Percentiles rank a stretch among this genome's conserved stretches.
phyloP scores from a whole-genome alignment of 2,113 vertebrate genomes.

The Austrofundulus limnaeus region DNA sequence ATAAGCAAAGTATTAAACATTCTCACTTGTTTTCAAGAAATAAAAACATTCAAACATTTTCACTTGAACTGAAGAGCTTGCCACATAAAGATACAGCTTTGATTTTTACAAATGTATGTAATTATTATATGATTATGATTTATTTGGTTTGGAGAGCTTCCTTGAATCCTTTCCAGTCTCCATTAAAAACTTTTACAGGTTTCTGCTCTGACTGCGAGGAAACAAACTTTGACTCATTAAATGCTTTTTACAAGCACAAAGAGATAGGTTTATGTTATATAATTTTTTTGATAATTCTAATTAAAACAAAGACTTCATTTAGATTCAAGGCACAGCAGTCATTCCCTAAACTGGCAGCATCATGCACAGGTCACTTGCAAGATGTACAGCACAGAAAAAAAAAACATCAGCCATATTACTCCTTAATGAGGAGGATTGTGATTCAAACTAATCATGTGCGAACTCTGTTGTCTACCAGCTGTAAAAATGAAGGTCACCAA shows the following conservation, averaged over 20 bases:
- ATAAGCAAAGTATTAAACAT: too few species aligned
- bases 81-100: too few species aligned
- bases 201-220: background rate
- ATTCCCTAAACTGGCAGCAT: slow-evolving; percentile 24
- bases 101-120: too few species aligned
- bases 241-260: background rate
- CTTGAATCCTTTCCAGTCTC: background rate
- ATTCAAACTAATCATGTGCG: slow-evolving; percentile 50
- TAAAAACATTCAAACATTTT: too few species aligned
- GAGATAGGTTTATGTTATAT: background rate
- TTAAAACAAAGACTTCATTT: slow-evolving; percentile 4
- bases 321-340: slow-evolving; percentile 3
- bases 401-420: slow-evolving; percentile 47
- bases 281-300: slow-evolving; percentile 1
- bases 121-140: background rate
- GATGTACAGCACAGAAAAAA: slow-evolving; percentile 45
- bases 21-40: too few species aligned
- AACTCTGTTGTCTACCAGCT: slow-evolving; percentile 37
- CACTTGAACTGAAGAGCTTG: too few species aligned
- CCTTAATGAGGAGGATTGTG: slow-evolving; percentile 52
- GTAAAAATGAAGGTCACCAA: slow-evolving; percentile 60
- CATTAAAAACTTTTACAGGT: background rate
- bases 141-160: background rate
- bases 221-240: slow-evolving; percentile 2
- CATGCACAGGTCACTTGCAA: slow-evolving; percentile 49